Evolutionary conservation across 2,113 vertebrate species (phyloP).

Genomic region (Regulus satrapa): DNA sequence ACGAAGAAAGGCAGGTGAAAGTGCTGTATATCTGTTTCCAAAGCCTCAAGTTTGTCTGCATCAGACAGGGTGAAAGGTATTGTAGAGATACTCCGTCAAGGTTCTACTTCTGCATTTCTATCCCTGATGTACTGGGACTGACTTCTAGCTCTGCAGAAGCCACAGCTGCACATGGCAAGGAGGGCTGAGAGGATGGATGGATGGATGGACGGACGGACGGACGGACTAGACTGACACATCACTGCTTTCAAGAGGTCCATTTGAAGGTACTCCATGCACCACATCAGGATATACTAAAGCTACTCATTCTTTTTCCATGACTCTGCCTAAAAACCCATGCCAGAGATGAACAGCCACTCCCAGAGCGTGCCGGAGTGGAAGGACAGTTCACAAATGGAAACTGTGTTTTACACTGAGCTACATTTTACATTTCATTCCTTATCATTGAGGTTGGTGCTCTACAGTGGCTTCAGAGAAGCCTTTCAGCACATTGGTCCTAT

Average conservation of each 20-base stretch:
- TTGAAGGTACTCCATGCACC: not conserved
- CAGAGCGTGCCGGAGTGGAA: fast-evolving
- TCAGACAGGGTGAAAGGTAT: not conserved
- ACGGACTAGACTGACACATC: not conserved
- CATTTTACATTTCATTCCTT: not conserved
- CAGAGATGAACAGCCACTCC: not conserved
- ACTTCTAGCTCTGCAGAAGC: not conserved
- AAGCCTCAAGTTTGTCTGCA: not conserved
- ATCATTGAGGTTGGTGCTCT: not conserved
- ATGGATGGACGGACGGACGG: not conserved
- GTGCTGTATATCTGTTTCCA: not conserved
- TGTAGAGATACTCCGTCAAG: not conserved
- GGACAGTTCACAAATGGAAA: not conserved
- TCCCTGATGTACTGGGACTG: not conserved
- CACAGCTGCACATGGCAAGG: fast-evolving
- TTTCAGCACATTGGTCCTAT: not conserved
- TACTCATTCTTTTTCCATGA: not conserved
- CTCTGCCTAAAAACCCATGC: fast-evolving
- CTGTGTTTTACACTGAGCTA: not conserved
- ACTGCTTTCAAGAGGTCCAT: not conserved
- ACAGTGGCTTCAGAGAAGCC: not conserved
- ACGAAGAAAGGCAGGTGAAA: not conserved
- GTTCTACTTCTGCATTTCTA: not conserved
- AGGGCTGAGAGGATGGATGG: not conserved
- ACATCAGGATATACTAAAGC: not conserved